Conservation (phyloP, 2,797 vertebrate species). For the Catamblyrhynchus diadema region DNA sequence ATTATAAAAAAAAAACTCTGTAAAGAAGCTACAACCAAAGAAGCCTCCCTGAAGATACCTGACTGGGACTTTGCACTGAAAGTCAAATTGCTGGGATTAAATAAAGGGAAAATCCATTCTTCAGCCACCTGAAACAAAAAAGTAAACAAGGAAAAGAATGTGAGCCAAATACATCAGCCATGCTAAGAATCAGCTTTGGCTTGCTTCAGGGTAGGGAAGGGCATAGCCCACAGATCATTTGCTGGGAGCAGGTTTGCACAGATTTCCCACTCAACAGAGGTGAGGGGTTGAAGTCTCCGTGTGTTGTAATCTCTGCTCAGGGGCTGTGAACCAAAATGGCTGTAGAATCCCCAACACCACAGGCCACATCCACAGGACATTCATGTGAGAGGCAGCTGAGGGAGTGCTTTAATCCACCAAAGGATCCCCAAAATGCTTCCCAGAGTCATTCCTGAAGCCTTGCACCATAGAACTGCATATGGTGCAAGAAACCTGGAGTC, state of each 20-base stretch:
- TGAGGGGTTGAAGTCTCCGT: rapidly evolving
- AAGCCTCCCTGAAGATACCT: background rate
- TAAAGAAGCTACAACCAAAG: background rate
- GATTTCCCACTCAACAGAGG: rapidly evolving
- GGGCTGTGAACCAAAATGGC: background rate
- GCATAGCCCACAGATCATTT: rapidly evolving
- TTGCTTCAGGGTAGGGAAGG: rapidly evolving
- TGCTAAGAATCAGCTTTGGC: background rate
- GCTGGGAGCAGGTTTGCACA: background rate
- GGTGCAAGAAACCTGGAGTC: background rate
- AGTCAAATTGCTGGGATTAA: background rate
- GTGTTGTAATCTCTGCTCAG: background rate
- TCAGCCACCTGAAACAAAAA: background rate
- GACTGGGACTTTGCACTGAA: background rate
- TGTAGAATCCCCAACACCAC: background rate
- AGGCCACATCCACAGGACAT: background rate
- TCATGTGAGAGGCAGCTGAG: background rate
- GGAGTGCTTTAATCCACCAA: background rate
- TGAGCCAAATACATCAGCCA: background rate
- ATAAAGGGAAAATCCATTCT: background rate
- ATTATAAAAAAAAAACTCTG: background rate
- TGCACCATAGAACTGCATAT: rapidly evolving
- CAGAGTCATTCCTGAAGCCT: background rate
- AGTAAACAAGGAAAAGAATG: background rate
- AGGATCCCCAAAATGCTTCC: too few species aligned